Evolutionary conservation across 1,140 invertebrate species (phyloP), one percentile per base, ranked within the genome.

Genomic region (Calephelis nemesis): DNA sequence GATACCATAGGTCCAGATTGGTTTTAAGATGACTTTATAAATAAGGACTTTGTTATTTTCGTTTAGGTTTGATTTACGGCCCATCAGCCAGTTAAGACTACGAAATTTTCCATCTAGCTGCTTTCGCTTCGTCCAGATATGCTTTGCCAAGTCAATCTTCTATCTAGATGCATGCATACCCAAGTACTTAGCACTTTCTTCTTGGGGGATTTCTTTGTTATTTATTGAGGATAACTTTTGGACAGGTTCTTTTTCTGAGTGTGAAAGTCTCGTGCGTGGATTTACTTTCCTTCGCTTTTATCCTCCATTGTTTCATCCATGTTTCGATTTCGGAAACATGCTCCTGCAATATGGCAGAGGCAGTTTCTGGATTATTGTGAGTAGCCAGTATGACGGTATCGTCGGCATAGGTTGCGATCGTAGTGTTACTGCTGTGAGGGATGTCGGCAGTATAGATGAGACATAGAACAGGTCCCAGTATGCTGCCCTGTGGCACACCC

Each of bases 371-470:
- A 39, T 65, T 40, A 42, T 62, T 62, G 30, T 60, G 15, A 49
- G 12, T 47, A 5, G 47, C 39, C 52, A 69, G 45, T 47, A 74
- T 7, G 4, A 65, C 72, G 4, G 71, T 73, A 30, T 75, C 71
- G 42, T 75, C 74, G 5, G 69, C 71, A 45, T 62, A 73, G 11
- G 69, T 75, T 7, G 69, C 71, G 11, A 40, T 64, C 0, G 42
- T n/a, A 62, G 11, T 42, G 40, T 7, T 39, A 40, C 8, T 9
- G 40, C 7, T 40, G 30, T 62, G 5, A 19, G 72, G 72, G 42
- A 77, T 42, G 19, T 77, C 67, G 8, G 69, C 42, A n/a, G 74
- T 78, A 15, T 60, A 71, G 0, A 69, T 10, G 10, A 47, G 40
- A 30, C 71, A 75, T 0, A 71, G 49, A 9, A 71, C 13, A 4